Conservation (phyloP, 2,797 vertebrate genomes). For the Kryptolebias ocellatus region DNA sequence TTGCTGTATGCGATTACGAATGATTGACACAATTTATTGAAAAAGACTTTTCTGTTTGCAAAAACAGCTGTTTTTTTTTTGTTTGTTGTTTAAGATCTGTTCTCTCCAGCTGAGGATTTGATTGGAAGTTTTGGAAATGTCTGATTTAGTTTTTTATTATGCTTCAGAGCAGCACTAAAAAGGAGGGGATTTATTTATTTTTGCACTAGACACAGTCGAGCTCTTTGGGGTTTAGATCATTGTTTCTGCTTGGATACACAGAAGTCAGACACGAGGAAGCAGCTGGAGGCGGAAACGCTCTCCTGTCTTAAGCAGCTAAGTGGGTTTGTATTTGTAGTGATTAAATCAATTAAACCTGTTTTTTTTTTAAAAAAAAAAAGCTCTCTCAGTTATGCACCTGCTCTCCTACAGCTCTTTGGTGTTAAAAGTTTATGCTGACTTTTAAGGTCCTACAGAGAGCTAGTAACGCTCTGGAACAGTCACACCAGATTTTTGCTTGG, state of each 20-base stretch:
- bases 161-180: constrained; percentile 4
- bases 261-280: constrained; percentile 36
- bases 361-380: constrained; percentile 1
- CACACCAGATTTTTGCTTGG: background rate
- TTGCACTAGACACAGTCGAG: constrained; percentile 13
- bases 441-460: constrained; percentile 23
- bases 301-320: constrained; percentile 16
- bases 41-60: no score
- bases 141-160: constrained; percentile 13
- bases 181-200: constrained; percentile 10
- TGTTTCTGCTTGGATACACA: constrained; percentile 41
- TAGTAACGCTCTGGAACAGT: background rate
- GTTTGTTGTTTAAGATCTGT: background rate
- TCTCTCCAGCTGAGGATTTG: background rate
- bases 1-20: constrained; percentile 16
- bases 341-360: constrained; percentile 62
- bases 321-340: constrained; percentile 14
- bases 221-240: constrained; percentile 35
- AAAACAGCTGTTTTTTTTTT: background rate
- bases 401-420: constrained; percentile 19
- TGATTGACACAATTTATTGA: background rate
- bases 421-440: constrained; percentile 20
- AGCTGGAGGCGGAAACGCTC: constrained; percentile 38
- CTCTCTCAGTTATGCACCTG: constrained; percentile 21
- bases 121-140: constrained; percentile 1